Conservation (phyloP, 2,888 invertebrate species). For the Drosophila colorata region DNA sequence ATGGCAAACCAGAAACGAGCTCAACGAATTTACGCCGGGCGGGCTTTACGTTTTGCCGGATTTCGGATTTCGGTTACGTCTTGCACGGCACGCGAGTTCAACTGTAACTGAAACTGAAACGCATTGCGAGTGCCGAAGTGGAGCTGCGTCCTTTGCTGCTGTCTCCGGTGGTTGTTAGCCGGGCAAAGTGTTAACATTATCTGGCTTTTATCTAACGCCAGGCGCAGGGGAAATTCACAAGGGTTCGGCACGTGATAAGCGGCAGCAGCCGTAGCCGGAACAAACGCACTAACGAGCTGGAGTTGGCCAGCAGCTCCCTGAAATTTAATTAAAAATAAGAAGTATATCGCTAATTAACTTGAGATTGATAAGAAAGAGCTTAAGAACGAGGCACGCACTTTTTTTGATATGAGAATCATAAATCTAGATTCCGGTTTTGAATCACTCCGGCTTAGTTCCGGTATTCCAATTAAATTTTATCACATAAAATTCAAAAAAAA, state of each 20-base stretch:
- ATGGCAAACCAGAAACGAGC: neutral
- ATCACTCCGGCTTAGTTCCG: too few species aligned
- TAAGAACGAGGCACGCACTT: too few species aligned
- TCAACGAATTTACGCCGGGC: slow-evolving; percentile 4
- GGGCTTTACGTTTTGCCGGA: slow-evolving; percentile 4
- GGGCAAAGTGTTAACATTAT: slow-evolving; percentile 64
- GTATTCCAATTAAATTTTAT: too few species aligned
- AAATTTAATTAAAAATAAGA: slow-evolving; percentile 41
- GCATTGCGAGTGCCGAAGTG: slow-evolving; percentile 39
- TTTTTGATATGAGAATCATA: too few species aligned
- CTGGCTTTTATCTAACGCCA: slow-evolving; percentile 61
- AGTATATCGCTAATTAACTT: slow-evolving; percentile 20
- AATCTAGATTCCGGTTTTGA: too few species aligned
- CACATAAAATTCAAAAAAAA: too few species aligned
- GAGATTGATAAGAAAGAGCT: neutral
- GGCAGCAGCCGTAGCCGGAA: slow-evolving; percentile 16
- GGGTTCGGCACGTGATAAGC: slow-evolving; percentile 33
- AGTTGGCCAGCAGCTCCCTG: neutral
- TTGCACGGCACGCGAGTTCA: slow-evolving; percentile 58
- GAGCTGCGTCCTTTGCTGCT: slow-evolving; percentile 41
- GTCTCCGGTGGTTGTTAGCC: slow-evolving; percentile 39
- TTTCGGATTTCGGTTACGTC: slow-evolving; percentile 29
- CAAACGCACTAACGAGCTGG: slow-evolving; percentile 31
- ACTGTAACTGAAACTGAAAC: slow-evolving; percentile 72
- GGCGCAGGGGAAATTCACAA: slow-evolving; percentile 46